Evolutionary conservation across 2,113 vertebrate genomes (phyloP), one percentile per base, ranked within the genome.

Genomic region (Oxygymnocypris stewartii): DNA sequence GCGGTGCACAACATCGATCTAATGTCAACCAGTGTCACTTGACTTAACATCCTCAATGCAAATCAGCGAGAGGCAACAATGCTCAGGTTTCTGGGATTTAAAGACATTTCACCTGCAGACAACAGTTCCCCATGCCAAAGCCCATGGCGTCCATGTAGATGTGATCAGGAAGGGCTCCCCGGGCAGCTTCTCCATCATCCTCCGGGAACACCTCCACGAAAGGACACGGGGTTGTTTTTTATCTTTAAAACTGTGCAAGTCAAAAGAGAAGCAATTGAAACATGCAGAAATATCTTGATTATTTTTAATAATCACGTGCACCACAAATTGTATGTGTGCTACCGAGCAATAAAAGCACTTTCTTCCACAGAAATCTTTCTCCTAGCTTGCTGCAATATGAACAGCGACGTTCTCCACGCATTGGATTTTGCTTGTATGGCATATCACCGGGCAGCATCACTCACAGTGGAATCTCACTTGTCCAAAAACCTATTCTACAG

Each of bases 111-210:
- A 99, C 98, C 97, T 99, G 98, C 80, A 99, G 97, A 73, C 98
- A 99, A 87, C 98, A 99, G 91, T 99, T 99, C 86, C 98, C 98
- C 98, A 99, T 99, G 87, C 98, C 98, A 74, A 99, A 99, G 11
- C 98, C 98, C 97, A 99, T 99, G 89, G 97, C 96, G 35, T 99
- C 98, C 98, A 99, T 99, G 89, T 99, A 99, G 90, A 99, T 97
- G 37, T 97, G 97, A 88, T 99, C 96, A 0, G 97, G 96, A 20
- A 97, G 94, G 13, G 96, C 93, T 0, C 96, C 97, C 81, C 92
- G 94, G 5, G 94, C 93, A 0, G 95, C 96, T 89, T 98, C 97
- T 4, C 96, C 96, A 2, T 97, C 96, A 20, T 98, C 97, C 84
- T 96, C 95, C 6, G 96, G 95, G 93, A 99, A 99, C 0, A 82